Base-by-base conservation (phyloP, 2,888 invertebrate species). In the Dimorphilus gyrociliatus region DNA sequence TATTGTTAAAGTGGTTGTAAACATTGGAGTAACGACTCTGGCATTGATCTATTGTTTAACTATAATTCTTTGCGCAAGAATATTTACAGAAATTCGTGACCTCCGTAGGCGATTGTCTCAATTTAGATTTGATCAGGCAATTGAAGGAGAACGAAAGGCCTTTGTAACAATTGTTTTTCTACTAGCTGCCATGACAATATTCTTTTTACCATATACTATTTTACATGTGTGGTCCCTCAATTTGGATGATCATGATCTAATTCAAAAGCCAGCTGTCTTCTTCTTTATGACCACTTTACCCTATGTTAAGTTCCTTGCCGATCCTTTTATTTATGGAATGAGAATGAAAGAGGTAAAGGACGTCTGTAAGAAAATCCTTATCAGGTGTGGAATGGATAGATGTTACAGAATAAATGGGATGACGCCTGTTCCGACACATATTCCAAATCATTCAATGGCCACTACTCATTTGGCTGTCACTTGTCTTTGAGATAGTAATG, bases 321-420 rank as follows among this genome's bases (percentile, higher is more conserved):
- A 42, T 19, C 42, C 42, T 15, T 23, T 42, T 12, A 37, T 41
- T 24, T 42, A 42, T 25, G 42, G 42, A 6, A 24, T 36, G 26
- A 21, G 37, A 6, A 34, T 30, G 34, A 8, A 18, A 12, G 37
- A 37, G 27, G 33, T 37, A n/a, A 16, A 32, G 14, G 29, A 30
- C 15, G 29, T n/a, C n/a, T n/a, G n/a, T n/a, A n/a, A n/a, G n/a
- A n/a, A n/a, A n/a, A n/a, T n/a, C n/a, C n/a, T n/a, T n/a, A n/a
- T n/a, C n/a, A n/a, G n/a, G n/a, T n/a, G n/a, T n/a, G n/a, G n/a
- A n/a, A n/a, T n/a, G n/a, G n/a, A n/a, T n/a, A n/a, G n/a, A n/a
- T n/a, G n/a, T n/a, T n/a, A n/a, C n/a, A n/a, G n/a, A n/a, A n/a
- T n/a, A n/a, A n/a, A n/a, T n/a, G n/a, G n/a, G n/a, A n/a, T n/a